Base-by-base conservation (phyloP, 1,140 invertebrate species). In the Listronotus bonariensis region DNA sequence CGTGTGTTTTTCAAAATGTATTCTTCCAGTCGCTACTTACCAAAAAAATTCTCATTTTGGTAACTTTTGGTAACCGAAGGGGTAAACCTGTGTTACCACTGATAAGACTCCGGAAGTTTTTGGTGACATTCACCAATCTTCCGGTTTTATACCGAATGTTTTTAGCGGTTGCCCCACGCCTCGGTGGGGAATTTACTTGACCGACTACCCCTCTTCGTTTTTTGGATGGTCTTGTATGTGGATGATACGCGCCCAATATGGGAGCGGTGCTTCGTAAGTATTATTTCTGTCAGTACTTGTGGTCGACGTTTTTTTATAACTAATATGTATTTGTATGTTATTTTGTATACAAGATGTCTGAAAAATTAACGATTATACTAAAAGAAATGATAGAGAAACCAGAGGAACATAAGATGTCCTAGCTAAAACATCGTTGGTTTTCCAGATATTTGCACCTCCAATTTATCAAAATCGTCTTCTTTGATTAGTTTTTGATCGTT, bases 61-160 rank as follows among this genome's bases (percentile, higher is more conserved):
- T 31, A 45, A 45, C 15, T n/a, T 7, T 31, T 9, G 12, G 4
- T 45, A n/a, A 45, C 42, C 42, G 11, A 12, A 8, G 10, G 20
- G 43, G 54, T 57, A 15, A 49, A 8, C 31, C 14, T 36, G 6
- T 32, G 31, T 32, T 51, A 26, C 34, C 36, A 32, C 15, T 52
- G 38, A 52, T 18, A 11, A n/a, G 15, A 20, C 18, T 36, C 60
- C 48, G 60, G 49, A 63, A 63, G 36, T 53, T 52, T 62, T 54
- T 51, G 32, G 10, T 8, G 7, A 6, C n/a, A n/a, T 52, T 34
- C 48, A 40, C 14, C 4, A 11, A 26, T 11, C 10, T n/a, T 40
- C 38, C 38, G 11, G 60, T 63, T 63, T 54, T 63, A 63, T 63
- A 41, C 17, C 15, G 17, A 48, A 18, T 20, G 12, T 12, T 20